Conservation (phyloP, 2,797 vertebrate species). For the Australoheros facetus region DNA sequence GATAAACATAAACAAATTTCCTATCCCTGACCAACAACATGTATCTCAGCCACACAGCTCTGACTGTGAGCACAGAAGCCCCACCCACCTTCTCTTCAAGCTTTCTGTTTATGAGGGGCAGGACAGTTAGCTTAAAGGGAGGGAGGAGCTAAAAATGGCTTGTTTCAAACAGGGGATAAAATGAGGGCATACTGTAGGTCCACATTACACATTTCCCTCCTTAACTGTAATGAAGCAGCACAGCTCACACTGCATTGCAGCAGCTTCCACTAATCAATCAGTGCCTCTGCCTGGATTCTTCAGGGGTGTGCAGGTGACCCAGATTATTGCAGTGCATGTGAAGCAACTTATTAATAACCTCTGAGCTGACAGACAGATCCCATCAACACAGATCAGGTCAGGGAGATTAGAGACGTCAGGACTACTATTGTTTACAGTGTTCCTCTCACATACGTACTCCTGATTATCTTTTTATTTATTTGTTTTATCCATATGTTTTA, state of each 20-base stretch:
- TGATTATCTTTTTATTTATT: neutral
- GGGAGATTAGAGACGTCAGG: slow-evolving; percentile 1
- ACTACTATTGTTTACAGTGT: neutral
- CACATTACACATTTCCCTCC: neutral
- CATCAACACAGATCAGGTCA: slow-evolving; percentile 27
- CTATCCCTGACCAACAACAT: no score
- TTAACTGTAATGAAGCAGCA: neutral
- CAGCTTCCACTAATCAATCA: neutral
- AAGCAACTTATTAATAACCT: slow-evolving; percentile 55
- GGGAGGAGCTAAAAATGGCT: neutral
- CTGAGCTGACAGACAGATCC: slow-evolving; percentile 40
- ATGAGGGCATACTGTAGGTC: neutral
- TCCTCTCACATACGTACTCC: neutral
- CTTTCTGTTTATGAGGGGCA: fast-evolving
- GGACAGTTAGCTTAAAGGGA: neutral
- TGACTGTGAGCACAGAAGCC: neutral
- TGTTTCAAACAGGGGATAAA: neutral
- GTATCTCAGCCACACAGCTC: neutral
- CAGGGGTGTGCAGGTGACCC: slow-evolving; percentile 38
- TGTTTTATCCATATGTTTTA: neutral
- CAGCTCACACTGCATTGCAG: neutral
- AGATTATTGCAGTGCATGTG: slow-evolving; percentile 26
- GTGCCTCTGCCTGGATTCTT: slow-evolving; percentile 43
- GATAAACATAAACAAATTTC: no score
- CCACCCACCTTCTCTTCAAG: fast-evolving